These are phyloP conservation scores for Eristalis tenax DNA, from an alignment of 2,888 invertebrate genomes.

Conservation along the genomic window DNA sequence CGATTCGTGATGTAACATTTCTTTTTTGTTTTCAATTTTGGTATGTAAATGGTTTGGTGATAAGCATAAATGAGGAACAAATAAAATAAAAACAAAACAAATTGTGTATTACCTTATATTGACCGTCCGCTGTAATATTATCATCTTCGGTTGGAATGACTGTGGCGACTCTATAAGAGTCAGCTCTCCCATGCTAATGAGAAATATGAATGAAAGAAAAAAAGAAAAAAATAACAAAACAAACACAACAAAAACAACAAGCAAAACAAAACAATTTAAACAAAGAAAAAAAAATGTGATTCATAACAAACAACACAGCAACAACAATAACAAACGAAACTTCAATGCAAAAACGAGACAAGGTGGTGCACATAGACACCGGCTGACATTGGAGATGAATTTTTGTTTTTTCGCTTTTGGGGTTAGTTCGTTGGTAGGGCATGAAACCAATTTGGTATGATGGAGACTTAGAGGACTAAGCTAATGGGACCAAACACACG, in stretches of 20 bases:
- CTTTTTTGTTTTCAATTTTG: slow-evolving; percentile 8
- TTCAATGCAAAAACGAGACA: slow-evolving; percentile 26
- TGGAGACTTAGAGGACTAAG: neutral
- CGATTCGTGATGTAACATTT: neutral
- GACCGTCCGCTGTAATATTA: slow-evolving; percentile 97
- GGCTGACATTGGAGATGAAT: neutral
- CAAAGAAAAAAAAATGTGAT: neutral
- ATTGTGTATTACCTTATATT: slow-evolving; percentile 87
- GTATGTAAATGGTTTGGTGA: slow-evolving; percentile 25
- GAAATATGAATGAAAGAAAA: slow-evolving; percentile 79
- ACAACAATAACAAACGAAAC: slow-evolving; percentile 50
- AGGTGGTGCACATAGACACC: neutral
- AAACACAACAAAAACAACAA: slow-evolving; percentile 49
- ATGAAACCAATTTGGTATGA: neutral
- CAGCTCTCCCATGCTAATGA: slow-evolving; percentile 94
- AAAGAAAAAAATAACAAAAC: slow-evolving; percentile 69
- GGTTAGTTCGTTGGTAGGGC: neutral
- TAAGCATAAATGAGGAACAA: slow-evolving; percentile 40
- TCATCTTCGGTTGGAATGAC: slow-evolving; percentile 95
- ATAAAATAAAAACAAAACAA: slow-evolving; percentile 52
- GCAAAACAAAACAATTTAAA: slow-evolving; percentile 29
- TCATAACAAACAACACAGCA: slow-evolving; percentile 57
- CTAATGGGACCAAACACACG: neutral
- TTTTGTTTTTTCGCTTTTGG: neutral
- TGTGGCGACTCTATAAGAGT: slow-evolving; percentile 98